phyloP scores from a whole-genome alignment of 2,797 vertebrate genomes.

The Ctenopoma multispine region DNA sequence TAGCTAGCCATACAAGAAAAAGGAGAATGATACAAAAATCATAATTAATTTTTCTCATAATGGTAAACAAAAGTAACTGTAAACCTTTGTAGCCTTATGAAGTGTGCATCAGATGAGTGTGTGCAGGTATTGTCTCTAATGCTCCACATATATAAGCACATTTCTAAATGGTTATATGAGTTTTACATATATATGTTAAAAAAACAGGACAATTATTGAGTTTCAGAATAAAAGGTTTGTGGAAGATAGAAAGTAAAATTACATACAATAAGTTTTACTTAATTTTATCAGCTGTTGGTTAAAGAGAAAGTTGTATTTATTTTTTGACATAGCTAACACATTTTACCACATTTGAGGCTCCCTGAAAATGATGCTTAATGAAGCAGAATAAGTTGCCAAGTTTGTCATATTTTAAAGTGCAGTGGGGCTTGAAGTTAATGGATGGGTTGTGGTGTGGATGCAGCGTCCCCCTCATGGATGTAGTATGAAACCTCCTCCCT shows the following conservation, averaged over 20 bases:
- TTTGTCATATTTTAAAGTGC: conserved; percentile 31
- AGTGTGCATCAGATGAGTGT: not conserved
- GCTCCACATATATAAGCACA: not conserved
- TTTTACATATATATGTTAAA: too few relatives aligned
- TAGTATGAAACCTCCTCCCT: not conserved
- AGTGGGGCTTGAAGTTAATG: conserved; percentile 30
- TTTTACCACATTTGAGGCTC: conserved; percentile 15
- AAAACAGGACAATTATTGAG: not conserved
- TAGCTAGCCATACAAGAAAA: not conserved
- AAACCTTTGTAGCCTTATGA: not conserved
- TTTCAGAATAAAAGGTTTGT: not conserved
- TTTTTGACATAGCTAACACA: conserved; percentile 4
- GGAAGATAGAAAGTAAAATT: not conserved
- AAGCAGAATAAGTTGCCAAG: conserved; percentile 26
- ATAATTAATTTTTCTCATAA: not conserved
- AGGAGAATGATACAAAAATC: not conserved
- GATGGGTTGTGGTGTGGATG: conserved; percentile 39
- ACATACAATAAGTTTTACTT: not conserved
- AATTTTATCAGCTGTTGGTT: not conserved
- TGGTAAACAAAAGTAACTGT: not conserved
- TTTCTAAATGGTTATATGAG: not conserved
- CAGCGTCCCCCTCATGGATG: conserved; percentile 11
- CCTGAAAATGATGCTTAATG: conserved; percentile 13
- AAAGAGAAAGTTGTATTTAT: not conserved
- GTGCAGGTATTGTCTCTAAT: not conserved